Conservation (phyloP, 1,140 invertebrate species). For the Drosophila rhopaloa region DNA sequence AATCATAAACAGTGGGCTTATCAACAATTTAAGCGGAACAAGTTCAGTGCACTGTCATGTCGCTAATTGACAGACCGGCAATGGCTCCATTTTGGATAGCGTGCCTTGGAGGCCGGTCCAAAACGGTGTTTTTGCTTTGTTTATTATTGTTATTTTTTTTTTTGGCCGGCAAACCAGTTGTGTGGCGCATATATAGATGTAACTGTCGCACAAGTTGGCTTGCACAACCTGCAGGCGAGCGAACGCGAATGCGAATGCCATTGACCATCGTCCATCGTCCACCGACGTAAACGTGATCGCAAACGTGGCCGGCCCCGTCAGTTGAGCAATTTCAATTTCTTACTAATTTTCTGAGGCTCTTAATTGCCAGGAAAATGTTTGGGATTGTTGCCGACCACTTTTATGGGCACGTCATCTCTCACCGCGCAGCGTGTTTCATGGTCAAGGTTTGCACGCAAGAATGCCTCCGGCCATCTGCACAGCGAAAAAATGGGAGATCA, state of each 20-base stretch:
- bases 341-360: slow-evolving; percentile 61
- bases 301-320: slow-evolving; percentile 7
- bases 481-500: slow-evolving; percentile 7
- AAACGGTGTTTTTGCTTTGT: slow-evolving; percentile 45
- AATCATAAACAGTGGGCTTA: slow-evolving; percentile 59
- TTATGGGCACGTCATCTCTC: slow-evolving; percentile 54
- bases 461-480: slow-evolving; percentile 45
- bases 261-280: slow-evolving; percentile 55
- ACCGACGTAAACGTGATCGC: slow-evolving; percentile 9
- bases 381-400: slow-evolving; percentile 46
- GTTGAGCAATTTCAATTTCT: slow-evolving; percentile 74
- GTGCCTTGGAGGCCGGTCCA: slow-evolving; percentile 48
- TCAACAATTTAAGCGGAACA: slow-evolving; percentile 53
- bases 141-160: slow-evolving; percentile 27
- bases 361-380: slow-evolving; percentile 68
- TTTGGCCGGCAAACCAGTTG: slow-evolving; percentile 56
- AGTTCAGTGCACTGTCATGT: slow-evolving; percentile 73
- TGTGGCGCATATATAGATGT: slow-evolving; percentile 50
- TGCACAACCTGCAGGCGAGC: slow-evolving; percentile 29
- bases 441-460: slow-evolving; percentile 73
- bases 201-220: slow-evolving; percentile 55
- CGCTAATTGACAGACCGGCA: slow-evolving; percentile 67
- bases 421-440: slow-evolving; percentile 60
- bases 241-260: slow-evolving; percentile 54
- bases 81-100: slow-evolving; percentile 66